Conservation (phyloP, 2,113 vertebrate species). For the Xenus cinereus region DNA sequence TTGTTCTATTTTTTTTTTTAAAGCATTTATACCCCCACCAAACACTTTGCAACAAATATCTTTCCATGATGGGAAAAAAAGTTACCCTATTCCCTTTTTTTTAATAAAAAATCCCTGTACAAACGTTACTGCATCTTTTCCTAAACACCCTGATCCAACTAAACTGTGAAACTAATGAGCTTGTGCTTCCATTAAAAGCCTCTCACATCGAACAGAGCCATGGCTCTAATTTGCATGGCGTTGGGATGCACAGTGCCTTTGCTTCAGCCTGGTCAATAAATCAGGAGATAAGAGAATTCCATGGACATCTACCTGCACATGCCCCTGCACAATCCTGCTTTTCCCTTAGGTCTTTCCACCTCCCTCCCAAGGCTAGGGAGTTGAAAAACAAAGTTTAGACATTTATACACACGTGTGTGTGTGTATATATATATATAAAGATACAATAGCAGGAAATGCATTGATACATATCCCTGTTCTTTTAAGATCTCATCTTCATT, state of each 20-base stretch:
- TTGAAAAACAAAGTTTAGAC: not conserved
- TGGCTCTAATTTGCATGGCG: not conserved
- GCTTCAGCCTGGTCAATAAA: not conserved
- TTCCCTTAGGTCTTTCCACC: not conserved
- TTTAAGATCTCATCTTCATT: not conserved
- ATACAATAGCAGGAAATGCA: not conserved
- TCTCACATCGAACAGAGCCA: not conserved
- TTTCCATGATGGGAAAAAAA: not conserved
- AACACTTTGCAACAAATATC: not conserved
- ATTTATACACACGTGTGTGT: not conserved
- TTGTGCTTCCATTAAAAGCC: constrained; percentile 7
- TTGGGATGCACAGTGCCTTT: not conserved
- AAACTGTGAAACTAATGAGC: not conserved
- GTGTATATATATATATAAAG: not conserved
- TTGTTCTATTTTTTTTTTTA: not conserved
- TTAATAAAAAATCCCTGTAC: not conserved
- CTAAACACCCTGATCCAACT: not conserved
- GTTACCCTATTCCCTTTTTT: not conserved
- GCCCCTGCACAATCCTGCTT: not conserved
- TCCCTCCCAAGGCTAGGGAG: not conserved
- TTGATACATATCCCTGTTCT: not conserved
- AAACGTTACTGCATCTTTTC: not conserved
- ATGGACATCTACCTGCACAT: not conserved
- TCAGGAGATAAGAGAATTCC: not conserved
- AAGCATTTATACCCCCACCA: not conserved